Conservation (phyloP, 2,113 vertebrate species). For the Siniperca knerii region DNA sequence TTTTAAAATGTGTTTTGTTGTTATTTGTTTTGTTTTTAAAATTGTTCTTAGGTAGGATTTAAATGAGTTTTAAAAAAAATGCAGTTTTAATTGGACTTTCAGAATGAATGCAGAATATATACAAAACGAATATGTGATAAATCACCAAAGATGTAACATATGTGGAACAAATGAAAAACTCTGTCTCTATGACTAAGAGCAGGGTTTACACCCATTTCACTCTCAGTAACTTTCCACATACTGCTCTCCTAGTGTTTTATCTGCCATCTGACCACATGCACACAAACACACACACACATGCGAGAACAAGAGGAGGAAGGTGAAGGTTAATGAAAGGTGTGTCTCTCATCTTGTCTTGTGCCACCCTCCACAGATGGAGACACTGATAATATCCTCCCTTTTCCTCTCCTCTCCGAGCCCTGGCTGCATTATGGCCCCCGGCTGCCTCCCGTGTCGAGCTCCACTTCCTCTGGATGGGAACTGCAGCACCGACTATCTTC, state of each 20-base stretch:
- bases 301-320: conserved; percentile 67
- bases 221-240: neutral
- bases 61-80: neutral
- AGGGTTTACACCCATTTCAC: neutral
- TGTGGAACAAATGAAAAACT: neutral
- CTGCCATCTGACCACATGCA: conserved; percentile 26
- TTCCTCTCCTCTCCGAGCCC: conserved; percentile 45
- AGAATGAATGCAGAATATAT: neutral
- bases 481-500: conserved; percentile 39
- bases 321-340: conserved; percentile 75
- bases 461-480: conserved; percentile 60
- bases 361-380: conserved; percentile 68
- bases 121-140: neutral
- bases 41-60: no score
- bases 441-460: conserved; percentile 34
- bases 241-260: neutral
- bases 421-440: conserved; percentile 33
- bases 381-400: conserved; percentile 62
- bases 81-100: neutral
- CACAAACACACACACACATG: conserved; percentile 1
- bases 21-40: no score
- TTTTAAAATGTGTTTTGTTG: no score
- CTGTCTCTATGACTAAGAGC: neutral
- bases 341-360: conserved; percentile 60
- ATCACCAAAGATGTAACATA: neutral